Conservation (phyloP, 2,888 invertebrate genomes). For the Chironomus riparius region DNA sequence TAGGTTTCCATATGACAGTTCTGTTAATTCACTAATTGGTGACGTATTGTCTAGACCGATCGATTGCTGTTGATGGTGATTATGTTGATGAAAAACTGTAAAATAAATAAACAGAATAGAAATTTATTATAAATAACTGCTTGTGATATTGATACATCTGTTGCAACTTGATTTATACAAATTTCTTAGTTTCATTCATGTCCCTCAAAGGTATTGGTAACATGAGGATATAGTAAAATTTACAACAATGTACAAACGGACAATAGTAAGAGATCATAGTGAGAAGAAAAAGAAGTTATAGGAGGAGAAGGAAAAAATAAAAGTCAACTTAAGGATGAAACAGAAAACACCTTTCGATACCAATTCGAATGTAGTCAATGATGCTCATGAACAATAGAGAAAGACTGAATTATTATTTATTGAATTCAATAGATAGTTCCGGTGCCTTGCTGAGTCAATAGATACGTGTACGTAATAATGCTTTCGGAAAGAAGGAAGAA, state of each 20-base stretch:
- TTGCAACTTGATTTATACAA: neutral
- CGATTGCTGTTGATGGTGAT: neutral
- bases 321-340: conserved; percentile 17
- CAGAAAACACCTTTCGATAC: conserved; percentile 14
- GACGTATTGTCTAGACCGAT: conserved; percentile 8
- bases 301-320: too few relatives aligned
- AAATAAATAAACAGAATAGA: neutral
- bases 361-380: too few relatives aligned
- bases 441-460: neutral
- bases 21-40: conserved; percentile 15
- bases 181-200: neutral
- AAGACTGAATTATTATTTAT: neutral
- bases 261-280: too few relatives aligned
- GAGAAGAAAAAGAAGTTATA: too few relatives aligned
- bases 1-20: conserved; percentile 11
- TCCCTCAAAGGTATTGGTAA: neutral
- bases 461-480: neutral
- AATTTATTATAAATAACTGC: neutral
- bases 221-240: neutral
- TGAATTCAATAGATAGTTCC: conserved; percentile 7
- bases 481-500: neutral
- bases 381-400: neutral
- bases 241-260: neutral
- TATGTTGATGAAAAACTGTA: conserved; percentile 17
- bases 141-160: neutral